Evolutionary conservation across 2,888 invertebrate species (phyloP), one percentile per base, ranked within the genome.

Genomic region (Gryllus longicercus): DNA sequence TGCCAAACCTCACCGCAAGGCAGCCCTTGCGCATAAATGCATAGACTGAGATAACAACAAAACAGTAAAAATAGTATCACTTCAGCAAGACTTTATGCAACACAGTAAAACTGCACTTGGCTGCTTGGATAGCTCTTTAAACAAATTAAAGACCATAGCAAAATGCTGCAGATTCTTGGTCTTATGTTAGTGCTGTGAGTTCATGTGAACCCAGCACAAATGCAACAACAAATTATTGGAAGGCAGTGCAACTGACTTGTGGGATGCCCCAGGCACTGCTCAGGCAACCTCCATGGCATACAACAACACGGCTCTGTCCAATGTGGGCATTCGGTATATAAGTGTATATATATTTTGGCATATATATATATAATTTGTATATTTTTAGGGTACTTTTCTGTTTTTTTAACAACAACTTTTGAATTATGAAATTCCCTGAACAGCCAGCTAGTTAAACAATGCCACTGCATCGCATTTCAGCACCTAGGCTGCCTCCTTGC

Each of bases 391-490:
- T 63, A 18, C 50, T 78, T 80, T 80, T 78, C 23, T 38, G 75
- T 80, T 79, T 80, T 79, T 63, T 79, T 79, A 79, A 76, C 76
- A 80, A 81, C 75, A 81, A 81, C 49, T 74, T 78, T 79, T 80
- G 75, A 75, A 77, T 78, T 79, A 77, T 76, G 77, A 81, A 81
- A 80, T 80, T 81, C 81, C 81, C 80, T 81, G 80, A 80, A 80
- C 78, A 81, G 80, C 63, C 79, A 80, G 80, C 80, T 80, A 76
- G 74, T 78, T 38, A 63, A 63, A 63, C 63, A 63, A 63, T n/a
- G 63, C 63, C 14, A 63, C 63, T 18, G 63, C 63, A n/a, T 63
- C 63, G 63, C 63, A 74, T 80, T 78, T 75, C 74, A 79, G 80
- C 77, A 76, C 81, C 81, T 51, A 74, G 75, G 50, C 21, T 76